Evolutionary conservation across 2,797 vertebrate species (phyloP).

Genomic region (Nannoperca obscura): DNA sequence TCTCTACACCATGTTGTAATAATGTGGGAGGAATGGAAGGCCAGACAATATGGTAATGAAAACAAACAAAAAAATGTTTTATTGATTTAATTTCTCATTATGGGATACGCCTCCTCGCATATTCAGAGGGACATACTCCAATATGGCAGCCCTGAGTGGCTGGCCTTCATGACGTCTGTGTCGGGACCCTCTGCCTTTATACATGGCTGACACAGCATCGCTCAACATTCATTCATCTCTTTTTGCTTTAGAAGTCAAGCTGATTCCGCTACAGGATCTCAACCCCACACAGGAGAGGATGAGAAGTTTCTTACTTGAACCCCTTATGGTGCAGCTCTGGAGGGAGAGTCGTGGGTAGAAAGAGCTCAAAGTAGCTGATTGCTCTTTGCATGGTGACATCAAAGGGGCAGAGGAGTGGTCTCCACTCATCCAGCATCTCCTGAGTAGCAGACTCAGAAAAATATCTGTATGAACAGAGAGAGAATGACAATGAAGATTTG

Average conservation of each 20-base stretch:
- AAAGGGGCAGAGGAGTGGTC: slow-evolving; percentile 96
- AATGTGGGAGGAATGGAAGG: slow-evolving; percentile 2
- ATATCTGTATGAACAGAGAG: slow-evolving; percentile 84
- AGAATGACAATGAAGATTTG: background rate
- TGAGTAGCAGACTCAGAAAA: slow-evolving; percentile 92
- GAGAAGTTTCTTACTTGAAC: slow-evolving; percentile 89
- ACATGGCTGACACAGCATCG: background rate
- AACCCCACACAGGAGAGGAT: background rate
- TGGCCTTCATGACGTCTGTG: slow-evolving; percentile 23
- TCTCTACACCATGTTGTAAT: slow-evolving; percentile 6
- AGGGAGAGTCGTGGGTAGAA: slow-evolving; percentile 95
- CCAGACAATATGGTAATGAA: background rate
- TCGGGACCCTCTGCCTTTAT: slow-evolving; percentile 19
- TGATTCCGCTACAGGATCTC: background rate
- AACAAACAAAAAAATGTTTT: background rate
- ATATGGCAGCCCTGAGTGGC: slow-evolving; percentile 20
- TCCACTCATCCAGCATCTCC: slow-evolving; percentile 98
- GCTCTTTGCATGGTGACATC: slow-evolving; percentile 98
- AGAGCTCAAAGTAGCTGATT: slow-evolving; percentile 96
- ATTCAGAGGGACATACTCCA: slow-evolving; percentile 32
- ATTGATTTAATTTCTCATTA: slow-evolving; percentile 12
- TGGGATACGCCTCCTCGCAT: slow-evolving; percentile 12
- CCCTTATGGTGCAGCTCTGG: slow-evolving; percentile 95
- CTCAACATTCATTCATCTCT: slow-evolving; percentile 26
- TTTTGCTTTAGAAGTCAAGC: background rate